Evolutionary conservation across 2,797 vertebrate genomes (phyloP), one percentile per base, ranked within the genome.

Genomic region (Peromyscus eremicus): DNA sequence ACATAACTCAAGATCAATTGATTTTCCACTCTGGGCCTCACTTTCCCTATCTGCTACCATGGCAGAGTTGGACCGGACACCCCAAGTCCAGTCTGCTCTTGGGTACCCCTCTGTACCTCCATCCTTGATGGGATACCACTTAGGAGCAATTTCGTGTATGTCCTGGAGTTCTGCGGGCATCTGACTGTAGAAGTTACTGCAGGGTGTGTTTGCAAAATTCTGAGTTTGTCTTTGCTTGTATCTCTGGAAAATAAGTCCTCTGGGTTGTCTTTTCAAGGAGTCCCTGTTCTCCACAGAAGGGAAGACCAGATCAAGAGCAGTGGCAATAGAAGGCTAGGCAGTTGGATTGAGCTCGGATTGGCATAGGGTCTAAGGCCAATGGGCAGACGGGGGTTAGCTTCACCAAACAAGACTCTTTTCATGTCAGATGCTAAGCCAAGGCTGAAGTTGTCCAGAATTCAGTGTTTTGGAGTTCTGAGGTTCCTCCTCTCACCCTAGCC

Each of bases 11-110:
- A 79, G 27, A 81, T 43, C 87, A 79, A 37, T 77, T 75, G 81
- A 34, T 77, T 90, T 37, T 76, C 73, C 0, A 5, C 40, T 80
- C 12, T 80, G 37, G 52, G 25, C 85, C 90, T 96, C 87, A 79
- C 90, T 95, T 94, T 96, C 62, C 66, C 52, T 94, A 1, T 66
- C 60, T 68, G n/a, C 95, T 91, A 68, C 71, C 92, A 34, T 57
- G 55, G 43, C 29, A 82, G 70, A 76, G n/a, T 62, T 77, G 75
- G 37, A 52, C 34, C 80, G 46, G 92, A 82, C 7, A 19, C n/a
- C 29, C 11, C 21, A 83, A 49, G 68, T 85, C 40, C 62, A 1
- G 37, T 94, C 64, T 94, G 84, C 40, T 49, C 55, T 87, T 81
- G 60, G 46, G 6, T n/a, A 49, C 10, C 32, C 81, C 46, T 94